Percentiles rank a stretch among this genome's conserved stretches.
Conservation (phyloP, 1,140 invertebrate genomes). For the Stenopsyche tienmushanensis region DNA sequence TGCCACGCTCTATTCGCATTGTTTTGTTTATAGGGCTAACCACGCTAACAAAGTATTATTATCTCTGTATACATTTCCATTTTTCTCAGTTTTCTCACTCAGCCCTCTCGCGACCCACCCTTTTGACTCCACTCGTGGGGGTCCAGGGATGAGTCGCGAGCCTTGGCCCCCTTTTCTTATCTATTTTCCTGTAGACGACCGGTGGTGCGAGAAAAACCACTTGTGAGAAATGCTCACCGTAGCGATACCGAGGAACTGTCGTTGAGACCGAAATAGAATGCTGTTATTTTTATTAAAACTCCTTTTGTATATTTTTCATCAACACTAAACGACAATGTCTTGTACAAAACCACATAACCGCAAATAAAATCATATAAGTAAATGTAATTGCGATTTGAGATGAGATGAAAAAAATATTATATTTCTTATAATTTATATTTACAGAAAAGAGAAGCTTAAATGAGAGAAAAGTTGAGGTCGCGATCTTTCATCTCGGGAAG, state of each 20-base stretch:
- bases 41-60: slow-evolving; percentile 20
- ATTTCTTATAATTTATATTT: no score
- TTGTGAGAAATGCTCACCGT: slow-evolving; percentile 17
- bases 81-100: slow-evolving; percentile 8
- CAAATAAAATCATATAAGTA: no score
- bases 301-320: no score
- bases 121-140: neutral
- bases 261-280: neutral
- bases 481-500: no score
- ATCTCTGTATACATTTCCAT: slow-evolving; percentile 15
- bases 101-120: neutral
- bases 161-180: slow-evolving; percentile 26
- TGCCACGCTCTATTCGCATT: neutral
- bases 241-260: neutral
- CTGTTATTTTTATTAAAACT: no score
- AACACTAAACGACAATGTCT: no score
- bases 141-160: no score
- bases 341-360: no score
- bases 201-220: slow-evolving; percentile 13
- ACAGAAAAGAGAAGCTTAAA: no score
- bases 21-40: slow-evolving; percentile 2
- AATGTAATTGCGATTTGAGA: no score
- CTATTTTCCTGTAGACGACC: slow-evolving; percentile 23
- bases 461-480: no score
- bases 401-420: no score